A percentile compares a stretch with the other conserved stretches of the same genome.
Evolutionary conservation across 2,888 invertebrate species (phyloP).

Genomic region (Pristionchus japonicus): DNA sequence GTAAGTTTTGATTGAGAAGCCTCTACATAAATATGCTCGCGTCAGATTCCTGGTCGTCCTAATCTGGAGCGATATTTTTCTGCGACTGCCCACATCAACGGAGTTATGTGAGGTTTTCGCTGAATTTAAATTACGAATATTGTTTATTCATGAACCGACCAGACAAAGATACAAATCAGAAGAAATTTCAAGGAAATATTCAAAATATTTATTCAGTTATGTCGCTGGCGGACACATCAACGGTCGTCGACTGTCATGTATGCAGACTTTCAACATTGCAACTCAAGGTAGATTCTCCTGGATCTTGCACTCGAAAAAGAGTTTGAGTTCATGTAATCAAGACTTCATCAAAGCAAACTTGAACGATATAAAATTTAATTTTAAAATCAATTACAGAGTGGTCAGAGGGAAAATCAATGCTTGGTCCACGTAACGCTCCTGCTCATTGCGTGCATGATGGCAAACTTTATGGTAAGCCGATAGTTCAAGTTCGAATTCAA

Average conservation of each 20-base stretch:
- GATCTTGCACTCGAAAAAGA: too few species aligned
- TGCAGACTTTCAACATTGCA: background rate
- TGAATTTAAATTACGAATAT: too few species aligned
- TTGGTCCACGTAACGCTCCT: background rate
- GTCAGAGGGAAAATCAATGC: background rate
- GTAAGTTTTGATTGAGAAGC: background rate
- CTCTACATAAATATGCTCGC: background rate
- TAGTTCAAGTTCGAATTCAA: too few species aligned
- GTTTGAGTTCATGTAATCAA: too few species aligned
- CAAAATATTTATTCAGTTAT: background rate
- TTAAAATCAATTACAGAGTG: too few species aligned
- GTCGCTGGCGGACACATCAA: background rate
- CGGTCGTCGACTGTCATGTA: background rate
- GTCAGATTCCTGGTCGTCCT: background rate
- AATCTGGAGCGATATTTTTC: background rate
- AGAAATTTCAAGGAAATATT: too few species aligned
- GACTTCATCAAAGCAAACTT: too few species aligned
- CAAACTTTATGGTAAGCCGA: background rate
- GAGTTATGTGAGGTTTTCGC: background rate
- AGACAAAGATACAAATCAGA: too few species aligned
- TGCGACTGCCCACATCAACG: background rate
- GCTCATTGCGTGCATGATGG: background rate
- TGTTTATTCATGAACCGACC: too few species aligned
- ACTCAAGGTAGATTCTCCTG: background rate
- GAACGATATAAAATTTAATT: too few species aligned